These are phyloP conservation scores for Notechis scutatus DNA, from an alignment of 2,113 vertebrate species.

Conservation along the genomic window DNA sequence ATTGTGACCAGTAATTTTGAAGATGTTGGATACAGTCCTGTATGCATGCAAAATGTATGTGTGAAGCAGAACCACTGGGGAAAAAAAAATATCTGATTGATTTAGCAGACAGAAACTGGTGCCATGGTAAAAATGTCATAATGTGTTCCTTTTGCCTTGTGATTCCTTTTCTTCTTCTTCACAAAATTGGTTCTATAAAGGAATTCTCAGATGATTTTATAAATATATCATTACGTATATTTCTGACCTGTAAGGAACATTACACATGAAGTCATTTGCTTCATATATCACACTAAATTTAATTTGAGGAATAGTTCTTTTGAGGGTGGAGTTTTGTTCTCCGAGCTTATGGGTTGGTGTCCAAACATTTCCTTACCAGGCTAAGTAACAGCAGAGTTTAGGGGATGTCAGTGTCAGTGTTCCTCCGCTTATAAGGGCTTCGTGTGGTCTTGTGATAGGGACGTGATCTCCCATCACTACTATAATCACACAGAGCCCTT, in stretches of 20 bases:
- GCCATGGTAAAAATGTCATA: background rate
- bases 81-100: background rate
- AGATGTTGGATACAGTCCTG: background rate
- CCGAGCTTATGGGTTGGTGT: no score
- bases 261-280: background rate
- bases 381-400: no score
- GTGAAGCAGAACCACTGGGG: background rate
- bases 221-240: background rate
- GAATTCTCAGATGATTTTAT: background rate
- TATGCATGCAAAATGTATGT: background rate
- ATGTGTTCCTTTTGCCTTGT: background rate
- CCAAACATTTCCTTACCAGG: no score
- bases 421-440: no score
- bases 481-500: no score
- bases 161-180: no score
- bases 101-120: background rate
- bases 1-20: background rate
- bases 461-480: no score
- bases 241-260: background rate
- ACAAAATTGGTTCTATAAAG: background rate
- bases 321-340: no score
- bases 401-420: no score
- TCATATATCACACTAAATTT: background rate
- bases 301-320: background rate
- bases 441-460: no score